Conservation (phyloP, 2,888 invertebrate genomes). For the Tachina fera region DNA sequence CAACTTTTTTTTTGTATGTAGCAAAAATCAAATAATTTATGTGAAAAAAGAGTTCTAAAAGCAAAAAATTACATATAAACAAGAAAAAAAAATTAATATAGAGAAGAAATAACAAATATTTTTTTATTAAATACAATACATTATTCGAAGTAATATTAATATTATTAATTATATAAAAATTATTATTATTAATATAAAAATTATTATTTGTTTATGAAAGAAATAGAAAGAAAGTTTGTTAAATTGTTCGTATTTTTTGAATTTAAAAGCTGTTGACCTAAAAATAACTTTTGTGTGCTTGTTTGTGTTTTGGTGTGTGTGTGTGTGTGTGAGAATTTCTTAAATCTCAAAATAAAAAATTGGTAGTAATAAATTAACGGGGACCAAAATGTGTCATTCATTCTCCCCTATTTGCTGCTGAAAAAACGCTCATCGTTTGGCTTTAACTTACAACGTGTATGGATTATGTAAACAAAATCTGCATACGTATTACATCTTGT, state of each 20-base stretch:
- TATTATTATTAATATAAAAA: not conserved
- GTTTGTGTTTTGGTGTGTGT: constrained; percentile 8
- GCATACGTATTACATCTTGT: constrained; percentile 9
- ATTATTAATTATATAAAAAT: no score
- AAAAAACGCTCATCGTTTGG: constrained; percentile 33
- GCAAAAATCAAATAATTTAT: constrained; percentile 52
- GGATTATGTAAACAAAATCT: constrained; percentile 69
- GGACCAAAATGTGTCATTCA: constrained; percentile 36
- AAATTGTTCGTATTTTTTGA: constrained; percentile 38
- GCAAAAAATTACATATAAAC: constrained; percentile 43
- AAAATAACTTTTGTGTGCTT: constrained; percentile 26
- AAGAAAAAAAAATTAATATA: constrained; percentile 31
- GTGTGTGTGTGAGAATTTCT: constrained; percentile 5
- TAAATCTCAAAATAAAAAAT: constrained; percentile 4
- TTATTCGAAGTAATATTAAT: not conserved
- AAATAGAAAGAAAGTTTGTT: constrained; percentile 22
- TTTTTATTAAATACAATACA: no score
- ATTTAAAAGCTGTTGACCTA: constrained; percentile 59
- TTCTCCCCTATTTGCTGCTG: constrained; percentile 1
- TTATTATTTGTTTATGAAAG: not conserved
- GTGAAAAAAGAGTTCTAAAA: constrained; percentile 58
- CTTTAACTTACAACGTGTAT: constrained; percentile 51
- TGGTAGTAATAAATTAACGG: constrained; percentile 20
- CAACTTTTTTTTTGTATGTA: constrained; percentile 14
- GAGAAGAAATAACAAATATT: not conserved